Conservation (phyloP, 2,888 invertebrate genomes). For the Pycnomerus fuliginosus region DNA sequence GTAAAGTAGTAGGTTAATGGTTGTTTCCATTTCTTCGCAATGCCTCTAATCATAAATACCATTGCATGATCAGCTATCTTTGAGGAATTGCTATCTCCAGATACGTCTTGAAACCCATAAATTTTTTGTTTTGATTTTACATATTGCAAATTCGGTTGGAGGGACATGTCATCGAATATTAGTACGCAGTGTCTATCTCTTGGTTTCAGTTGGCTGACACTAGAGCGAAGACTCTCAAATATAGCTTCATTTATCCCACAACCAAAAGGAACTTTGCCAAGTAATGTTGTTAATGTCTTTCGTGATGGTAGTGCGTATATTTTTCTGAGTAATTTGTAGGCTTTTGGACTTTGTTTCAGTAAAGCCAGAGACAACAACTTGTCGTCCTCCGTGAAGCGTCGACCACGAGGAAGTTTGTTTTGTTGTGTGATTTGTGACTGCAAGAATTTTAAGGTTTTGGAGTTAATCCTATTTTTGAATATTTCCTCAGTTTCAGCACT, state of each 20-base stretch:
- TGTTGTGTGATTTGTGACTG: conserved; percentile 1
- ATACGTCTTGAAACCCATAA: conserved; percentile 10
- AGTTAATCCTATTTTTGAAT: conserved; percentile 1
- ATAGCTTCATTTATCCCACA: conserved; percentile 13
- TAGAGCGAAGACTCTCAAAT: background rate
- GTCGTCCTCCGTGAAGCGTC: conserved; percentile 12
- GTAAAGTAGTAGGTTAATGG: conserved; percentile 4
- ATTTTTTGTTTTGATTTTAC: conserved; percentile 5
- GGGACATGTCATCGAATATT: conserved; percentile 19
- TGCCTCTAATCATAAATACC: conserved; percentile 9
- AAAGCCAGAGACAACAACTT: conserved; percentile 21
- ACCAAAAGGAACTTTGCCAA: conserved; percentile 16
- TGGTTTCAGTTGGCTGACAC: background rate
- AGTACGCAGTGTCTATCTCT: conserved; percentile 11
- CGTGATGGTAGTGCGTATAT: conserved; percentile 20
- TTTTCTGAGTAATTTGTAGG: conserved; percentile 14
- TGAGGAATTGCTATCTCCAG: background rate
- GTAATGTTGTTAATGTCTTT: conserved; percentile 12
- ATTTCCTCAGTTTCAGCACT: background rate
- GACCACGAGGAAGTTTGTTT: conserved; percentile 5
- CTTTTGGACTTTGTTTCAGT: conserved; percentile 22
- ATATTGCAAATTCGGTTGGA: conserved; percentile 7
- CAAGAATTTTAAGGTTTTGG: conserved; percentile 1
- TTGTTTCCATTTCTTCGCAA: conserved; percentile 7
- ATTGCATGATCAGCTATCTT: conserved; percentile 17